Base-by-base conservation (phyloP, 2,113 vertebrate species). In the Atractosteus spatula region DNA sequence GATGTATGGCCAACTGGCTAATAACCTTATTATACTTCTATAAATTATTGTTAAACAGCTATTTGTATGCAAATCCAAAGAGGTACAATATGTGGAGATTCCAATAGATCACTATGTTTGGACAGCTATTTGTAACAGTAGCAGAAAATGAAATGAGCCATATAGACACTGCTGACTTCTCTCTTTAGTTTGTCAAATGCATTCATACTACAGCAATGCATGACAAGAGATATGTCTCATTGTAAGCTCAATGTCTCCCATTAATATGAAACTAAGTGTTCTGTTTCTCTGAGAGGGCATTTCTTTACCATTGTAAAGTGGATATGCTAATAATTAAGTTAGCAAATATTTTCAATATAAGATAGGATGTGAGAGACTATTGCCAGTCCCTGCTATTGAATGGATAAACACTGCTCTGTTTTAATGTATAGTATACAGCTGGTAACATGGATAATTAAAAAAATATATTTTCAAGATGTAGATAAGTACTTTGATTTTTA, bases 291-390 rank as follows among this genome's bases (percentile, higher is more conserved):
- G 62, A 16, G 68, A 74, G 13, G 42, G 55, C 43, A 68, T 71
- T 66, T 14, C 16, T 16, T 16, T 1, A 72, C 71, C 56, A 62
- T 69, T 55, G 75, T 45, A 74, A 63, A 14, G 6, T 55, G 17
- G 61, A 69, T 66, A 74, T 79, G 71, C 69, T 71, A 73, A 76
- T 76, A 69, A 59, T 47, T 71, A 41, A 65, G 71, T 70, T 68
- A 70, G 55, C 68, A 61, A 76, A 55, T 3, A 72, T 72, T 71
- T 66, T 51, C 71, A 55, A 69, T 55, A 61, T 78, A 67, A 56
- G 51, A 11, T 57, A 3, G 41, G 13, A 57, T 16, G 45, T 57
- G 17, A 13, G 45, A 7, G 57, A 54, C 7, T 54, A 68, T 17
- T 70, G 72, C 68, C 70, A 76, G 71, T n/a, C 14, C 42, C 61